A percentile compares a stretch with the other conserved stretches of the same genome.
Conservation (phyloP, 2,888 invertebrate species). For the Desoria tigrina region DNA sequence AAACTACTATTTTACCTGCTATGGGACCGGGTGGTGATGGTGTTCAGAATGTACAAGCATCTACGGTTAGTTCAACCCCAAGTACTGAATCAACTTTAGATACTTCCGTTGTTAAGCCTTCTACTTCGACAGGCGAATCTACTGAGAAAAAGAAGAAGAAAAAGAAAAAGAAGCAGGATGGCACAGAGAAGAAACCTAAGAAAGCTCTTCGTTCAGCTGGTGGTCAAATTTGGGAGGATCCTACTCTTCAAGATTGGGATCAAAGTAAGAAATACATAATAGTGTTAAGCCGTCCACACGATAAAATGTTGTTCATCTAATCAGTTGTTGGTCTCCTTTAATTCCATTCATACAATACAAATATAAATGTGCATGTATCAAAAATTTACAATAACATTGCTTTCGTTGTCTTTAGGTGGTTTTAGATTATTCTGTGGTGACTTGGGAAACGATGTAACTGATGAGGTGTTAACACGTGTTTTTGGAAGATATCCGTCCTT, state of each 20-base stretch:
- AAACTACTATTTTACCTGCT: too few species aligned
- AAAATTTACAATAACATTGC: too few species aligned
- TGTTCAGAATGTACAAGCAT: too few species aligned
- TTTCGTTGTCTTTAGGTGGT: constrained; percentile 80
- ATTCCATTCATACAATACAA: too few species aligned
- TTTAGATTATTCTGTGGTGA: constrained; percentile 99
- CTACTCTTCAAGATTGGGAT: constrained; percentile 92
- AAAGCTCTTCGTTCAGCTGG: constrained; percentile 89
- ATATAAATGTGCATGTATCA: too few species aligned
- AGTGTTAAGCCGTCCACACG: too few species aligned
- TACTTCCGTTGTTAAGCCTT: constrained; percentile 8
- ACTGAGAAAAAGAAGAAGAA: constrained; percentile 42
- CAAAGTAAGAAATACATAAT: constrained; percentile 66
- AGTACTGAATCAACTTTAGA: not conserved
- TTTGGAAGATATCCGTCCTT: constrained; percentile 94
- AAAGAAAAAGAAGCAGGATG: constrained; percentile 55
- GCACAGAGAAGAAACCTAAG: constrained; percentile 64
- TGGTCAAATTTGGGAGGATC: constrained; percentile 95
- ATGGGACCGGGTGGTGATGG: too few species aligned
- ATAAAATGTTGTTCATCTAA: too few species aligned
- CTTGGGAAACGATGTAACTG: constrained; percentile 97
- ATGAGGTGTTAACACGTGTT: constrained; percentile 92
- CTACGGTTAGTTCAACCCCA: not conserved
- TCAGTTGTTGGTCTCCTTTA: too few species aligned
- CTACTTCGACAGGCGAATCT: not conserved